Percentiles rank a stretch among this genome's conserved stretches.
phyloP scores from a whole-genome alignment of 2,888 invertebrate genomes.

The Mythimna lalbum region DNA sequence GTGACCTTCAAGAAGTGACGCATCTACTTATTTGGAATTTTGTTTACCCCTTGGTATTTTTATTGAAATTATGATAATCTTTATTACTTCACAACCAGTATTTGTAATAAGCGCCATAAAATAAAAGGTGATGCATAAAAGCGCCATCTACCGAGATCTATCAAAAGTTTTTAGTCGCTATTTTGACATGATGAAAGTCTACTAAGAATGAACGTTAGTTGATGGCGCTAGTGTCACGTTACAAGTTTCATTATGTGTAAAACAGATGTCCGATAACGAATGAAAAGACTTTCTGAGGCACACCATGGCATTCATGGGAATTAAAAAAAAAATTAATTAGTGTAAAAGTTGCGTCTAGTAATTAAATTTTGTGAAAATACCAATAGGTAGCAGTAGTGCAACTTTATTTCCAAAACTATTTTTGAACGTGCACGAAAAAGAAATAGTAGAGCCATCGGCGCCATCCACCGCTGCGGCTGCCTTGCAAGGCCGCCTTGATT shows the following conservation, averaged over 20 bases:
- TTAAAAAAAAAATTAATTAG: too few relatives aligned
- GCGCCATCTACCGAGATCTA: slow-evolving; percentile 61
- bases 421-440: not conserved
- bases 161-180: slow-evolving; percentile 25
- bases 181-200: slow-evolving; percentile 27
- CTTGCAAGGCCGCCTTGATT: slow-evolving; percentile 76
- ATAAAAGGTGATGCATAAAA: slow-evolving; percentile 3
- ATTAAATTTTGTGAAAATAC: not conserved
- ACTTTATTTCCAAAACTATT: not conserved
- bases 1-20: slow-evolving; percentile 27
- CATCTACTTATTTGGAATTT: not conserved
- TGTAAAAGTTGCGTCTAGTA: not conserved
- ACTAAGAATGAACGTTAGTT: slow-evolving; percentile 8
- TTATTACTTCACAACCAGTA: slow-evolving; percentile 4
- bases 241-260: not conserved
- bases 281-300: not conserved
- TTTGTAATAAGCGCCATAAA: slow-evolving; percentile 19
- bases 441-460: not conserved
- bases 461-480: slow-evolving; percentile 56
- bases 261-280: slow-evolving; percentile 2
- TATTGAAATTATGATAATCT: not conserved
- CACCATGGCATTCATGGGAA: not conserved
- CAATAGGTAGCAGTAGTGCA: not conserved
- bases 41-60: not conserved
- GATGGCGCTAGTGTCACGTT: slow-evolving; percentile 57